These are phyloP conservation scores for Saccopteryx leptura DNA, from an alignment of 2,113 vertebrate genomes.

Conservation along the genomic window DNA sequence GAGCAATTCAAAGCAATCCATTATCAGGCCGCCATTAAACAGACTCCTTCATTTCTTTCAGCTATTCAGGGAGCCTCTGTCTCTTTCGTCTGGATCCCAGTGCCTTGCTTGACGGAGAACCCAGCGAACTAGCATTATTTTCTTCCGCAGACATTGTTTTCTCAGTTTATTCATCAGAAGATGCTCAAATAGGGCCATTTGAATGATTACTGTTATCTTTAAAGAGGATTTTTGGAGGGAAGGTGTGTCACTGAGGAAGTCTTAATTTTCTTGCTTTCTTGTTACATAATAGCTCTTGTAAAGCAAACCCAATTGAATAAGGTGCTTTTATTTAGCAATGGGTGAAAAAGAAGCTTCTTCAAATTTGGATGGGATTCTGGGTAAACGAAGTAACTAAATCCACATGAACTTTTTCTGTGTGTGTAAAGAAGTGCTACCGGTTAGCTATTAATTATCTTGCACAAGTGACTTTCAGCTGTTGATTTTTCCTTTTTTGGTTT, in stretches of 20 bases:
- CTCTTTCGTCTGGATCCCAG: background rate
- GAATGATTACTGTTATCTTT: background rate
- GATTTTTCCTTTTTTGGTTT: constrained; percentile 31
- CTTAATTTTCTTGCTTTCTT: background rate
- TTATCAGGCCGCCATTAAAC: background rate
- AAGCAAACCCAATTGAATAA: background rate
- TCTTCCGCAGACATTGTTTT: background rate
- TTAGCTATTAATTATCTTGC: background rate
- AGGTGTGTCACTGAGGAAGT: background rate
- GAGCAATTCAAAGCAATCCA: background rate
- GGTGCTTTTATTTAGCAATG: constrained; percentile 65
- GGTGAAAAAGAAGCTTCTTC: constrained; percentile 64
- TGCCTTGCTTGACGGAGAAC: too few relatives aligned
- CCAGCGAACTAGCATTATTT: background rate
- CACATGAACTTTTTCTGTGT: constrained; percentile 51
- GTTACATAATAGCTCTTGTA: background rate
- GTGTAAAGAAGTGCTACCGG: background rate
- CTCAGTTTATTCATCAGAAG: background rate
- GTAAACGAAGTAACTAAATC: constrained; percentile 76
- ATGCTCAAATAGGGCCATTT: background rate
- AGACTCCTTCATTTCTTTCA: background rate
- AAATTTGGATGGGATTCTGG: constrained; percentile 58
- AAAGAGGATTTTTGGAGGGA: background rate
- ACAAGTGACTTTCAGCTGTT: background rate
- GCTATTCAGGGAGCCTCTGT: background rate